Conservation (phyloP, 2,888 invertebrate species). For the Agonum fuliginosum region DNA sequence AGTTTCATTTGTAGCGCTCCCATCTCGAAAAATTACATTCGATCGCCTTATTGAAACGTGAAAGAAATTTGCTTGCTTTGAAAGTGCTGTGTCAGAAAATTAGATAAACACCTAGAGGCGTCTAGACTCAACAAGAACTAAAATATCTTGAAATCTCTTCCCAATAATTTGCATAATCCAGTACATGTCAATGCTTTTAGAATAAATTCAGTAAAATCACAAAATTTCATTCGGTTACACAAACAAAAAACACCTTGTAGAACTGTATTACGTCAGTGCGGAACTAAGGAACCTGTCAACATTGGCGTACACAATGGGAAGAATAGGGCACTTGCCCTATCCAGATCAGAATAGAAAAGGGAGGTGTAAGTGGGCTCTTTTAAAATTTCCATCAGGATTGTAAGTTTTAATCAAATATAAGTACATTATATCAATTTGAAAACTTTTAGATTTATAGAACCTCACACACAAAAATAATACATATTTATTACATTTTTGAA, state of each 20-base stretch:
- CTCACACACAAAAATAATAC: no score
- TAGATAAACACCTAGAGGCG: conserved; percentile 36
- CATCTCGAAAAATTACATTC: conserved; percentile 20
- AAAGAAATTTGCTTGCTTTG: conserved; percentile 15
- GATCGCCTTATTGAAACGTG: conserved; percentile 11
- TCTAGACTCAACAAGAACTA: conserved; percentile 36
- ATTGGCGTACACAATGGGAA: no score
- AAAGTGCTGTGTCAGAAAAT: conserved; percentile 31
- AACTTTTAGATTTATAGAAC: no score
- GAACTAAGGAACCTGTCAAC: no score
- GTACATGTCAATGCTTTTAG: conserved; percentile 50
- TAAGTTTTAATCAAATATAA: no score
- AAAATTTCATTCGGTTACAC: conserved; percentile 30
- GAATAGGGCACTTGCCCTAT: no score
- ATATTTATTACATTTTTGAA: no score
- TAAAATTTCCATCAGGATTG: no score
- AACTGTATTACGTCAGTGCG: neutral
- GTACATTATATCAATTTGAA: no score
- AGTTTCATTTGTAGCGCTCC: conserved; percentile 34
- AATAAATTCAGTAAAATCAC: conserved; percentile 45
- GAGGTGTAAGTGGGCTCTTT: no score
- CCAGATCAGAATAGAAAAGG: no score
- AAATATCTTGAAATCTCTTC: conserved; percentile 20
- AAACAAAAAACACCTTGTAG: conserved; percentile 37
- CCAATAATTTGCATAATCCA: conserved; percentile 41